A percentile compares a stretch with the other conserved stretches of the same genome.
Evolutionary conservation across 2,113 vertebrate species (phyloP).

Genomic region (Pseudonaja textilis): DNA sequence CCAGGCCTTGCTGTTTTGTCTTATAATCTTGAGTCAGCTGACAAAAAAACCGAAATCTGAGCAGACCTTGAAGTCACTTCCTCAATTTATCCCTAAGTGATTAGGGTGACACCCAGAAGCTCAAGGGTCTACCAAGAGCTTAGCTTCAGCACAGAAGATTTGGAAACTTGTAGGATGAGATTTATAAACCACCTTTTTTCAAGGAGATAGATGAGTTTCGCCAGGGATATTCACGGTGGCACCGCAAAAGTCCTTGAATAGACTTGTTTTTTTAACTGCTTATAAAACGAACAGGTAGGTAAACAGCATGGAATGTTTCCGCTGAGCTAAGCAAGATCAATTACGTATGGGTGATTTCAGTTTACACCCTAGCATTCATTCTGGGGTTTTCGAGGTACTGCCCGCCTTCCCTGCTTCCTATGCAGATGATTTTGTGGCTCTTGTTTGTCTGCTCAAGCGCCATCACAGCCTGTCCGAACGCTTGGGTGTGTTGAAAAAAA

Average conservation of each 20-base stretch:
- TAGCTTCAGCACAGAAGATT: constrained; percentile 21
- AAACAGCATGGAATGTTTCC: constrained; percentile 5
- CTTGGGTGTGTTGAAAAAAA: constrained; percentile 55
- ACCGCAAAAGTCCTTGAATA: constrained; percentile 33
- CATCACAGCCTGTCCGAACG: constrained; percentile 21
- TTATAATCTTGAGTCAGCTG: constrained; percentile 51
- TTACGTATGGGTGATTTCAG: constrained; percentile 9
- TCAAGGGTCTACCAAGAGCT: constrained; percentile 30
- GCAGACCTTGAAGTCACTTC: constrained; percentile 58
- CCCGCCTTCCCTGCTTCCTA: not conserved
- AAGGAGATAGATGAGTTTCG: constrained; percentile 25
- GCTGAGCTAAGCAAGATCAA: not conserved
- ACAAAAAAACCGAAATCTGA: constrained; percentile 50
- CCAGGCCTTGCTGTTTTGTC: constrained; percentile 53
- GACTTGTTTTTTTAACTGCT: not conserved
- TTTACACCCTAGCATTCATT: constrained; percentile 14
- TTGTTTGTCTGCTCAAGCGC: constrained; percentile 24
- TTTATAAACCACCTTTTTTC: not conserved
- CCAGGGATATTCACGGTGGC: constrained; percentile 22
- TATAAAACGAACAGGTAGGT: constrained; percentile 44
- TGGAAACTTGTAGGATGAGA: constrained; percentile 34
- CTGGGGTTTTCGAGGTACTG: not conserved
- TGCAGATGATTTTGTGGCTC: constrained; percentile 29
- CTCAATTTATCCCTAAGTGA: constrained; percentile 57
- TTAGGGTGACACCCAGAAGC: constrained; percentile 37